phyloP scores from a whole-genome alignment of 2,113 vertebrate genomes.

The Calcarius ornatus region DNA sequence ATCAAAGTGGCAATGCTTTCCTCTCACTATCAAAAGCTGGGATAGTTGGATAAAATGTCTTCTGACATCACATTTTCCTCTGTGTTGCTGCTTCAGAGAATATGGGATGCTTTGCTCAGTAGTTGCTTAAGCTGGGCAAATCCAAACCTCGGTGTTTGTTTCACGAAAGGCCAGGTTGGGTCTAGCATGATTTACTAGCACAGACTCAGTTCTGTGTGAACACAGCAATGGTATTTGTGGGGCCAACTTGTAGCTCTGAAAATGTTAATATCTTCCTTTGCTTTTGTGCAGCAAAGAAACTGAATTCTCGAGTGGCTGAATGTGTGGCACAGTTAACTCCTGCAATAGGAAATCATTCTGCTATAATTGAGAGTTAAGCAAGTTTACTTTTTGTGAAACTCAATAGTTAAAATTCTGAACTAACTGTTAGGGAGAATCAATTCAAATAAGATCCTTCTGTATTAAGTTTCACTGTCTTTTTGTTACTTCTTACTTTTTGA shows the following conservation, averaged over 20 bases:
- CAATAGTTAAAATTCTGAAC: not conserved
- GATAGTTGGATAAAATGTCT: not conserved
- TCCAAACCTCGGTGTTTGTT: not conserved
- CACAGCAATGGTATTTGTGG: not conserved
- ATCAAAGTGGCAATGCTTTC: not conserved
- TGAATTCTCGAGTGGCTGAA: not conserved
- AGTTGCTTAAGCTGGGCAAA: not conserved
- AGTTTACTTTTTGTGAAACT: not conserved
- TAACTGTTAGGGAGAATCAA: not conserved
- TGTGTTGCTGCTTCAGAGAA: not conserved
- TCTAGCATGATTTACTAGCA: not conserved
- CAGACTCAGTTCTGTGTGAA: not conserved
- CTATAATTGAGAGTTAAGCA: not conserved
- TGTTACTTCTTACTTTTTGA: not conserved
- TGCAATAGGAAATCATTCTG: not conserved
- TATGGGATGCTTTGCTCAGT: not conserved
- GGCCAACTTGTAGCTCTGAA: not conserved
- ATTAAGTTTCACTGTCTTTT: not conserved
- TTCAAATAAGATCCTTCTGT: not conserved
- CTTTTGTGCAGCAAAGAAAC: not conserved
- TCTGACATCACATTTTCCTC: not conserved
- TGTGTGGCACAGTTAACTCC: not conserved
- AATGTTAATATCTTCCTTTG: not conserved
- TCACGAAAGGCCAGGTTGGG: not conserved
- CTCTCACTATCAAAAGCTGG: not conserved